phyloP scores from a whole-genome alignment of 2,113 vertebrate genomes.

The Apeltes quadracus region DNA sequence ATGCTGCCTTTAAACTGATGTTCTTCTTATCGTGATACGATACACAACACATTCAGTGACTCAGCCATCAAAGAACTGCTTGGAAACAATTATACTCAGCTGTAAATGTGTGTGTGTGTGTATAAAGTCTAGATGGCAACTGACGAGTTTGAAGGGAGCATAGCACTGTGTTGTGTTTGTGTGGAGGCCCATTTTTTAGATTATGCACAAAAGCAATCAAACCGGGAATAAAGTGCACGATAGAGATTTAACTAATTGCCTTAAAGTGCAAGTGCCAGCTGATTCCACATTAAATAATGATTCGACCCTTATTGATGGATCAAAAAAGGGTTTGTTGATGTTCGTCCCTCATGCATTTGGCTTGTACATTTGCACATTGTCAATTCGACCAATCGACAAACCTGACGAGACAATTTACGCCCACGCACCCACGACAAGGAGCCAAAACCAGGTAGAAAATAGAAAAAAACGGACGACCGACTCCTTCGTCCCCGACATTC shows the following conservation, averaged over 20 bases:
- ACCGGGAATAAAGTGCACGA: not conserved
- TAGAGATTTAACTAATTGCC: not conserved
- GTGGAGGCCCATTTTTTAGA: conserved; percentile 5
- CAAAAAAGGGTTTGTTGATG: too few species aligned
- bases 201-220: not conserved
- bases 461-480: not conserved
- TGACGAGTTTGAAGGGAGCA: conserved; percentile 5
- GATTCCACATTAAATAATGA: not conserved
- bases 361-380: not conserved
- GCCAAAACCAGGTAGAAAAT: not conserved
- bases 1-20: conserved; percentile 75
- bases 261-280: not conserved
- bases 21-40: conserved; percentile 73
- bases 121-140: conserved; percentile 13
- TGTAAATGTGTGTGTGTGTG: conserved; percentile 24
- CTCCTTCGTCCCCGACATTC: not conserved
- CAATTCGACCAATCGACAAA: not conserved
- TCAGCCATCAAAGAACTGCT: conserved; percentile 73
- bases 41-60: conserved; percentile 65
- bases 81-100: conserved; percentile 64
- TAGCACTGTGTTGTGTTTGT: not conserved
- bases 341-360: not conserved
- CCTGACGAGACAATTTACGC: not conserved
- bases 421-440: not conserved
- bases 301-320: not conserved